Evolutionary conservation across 37 sponge, comb jelly and placozoan genomes (phyloP).

Genomic region (Ianthella basta): DNA sequence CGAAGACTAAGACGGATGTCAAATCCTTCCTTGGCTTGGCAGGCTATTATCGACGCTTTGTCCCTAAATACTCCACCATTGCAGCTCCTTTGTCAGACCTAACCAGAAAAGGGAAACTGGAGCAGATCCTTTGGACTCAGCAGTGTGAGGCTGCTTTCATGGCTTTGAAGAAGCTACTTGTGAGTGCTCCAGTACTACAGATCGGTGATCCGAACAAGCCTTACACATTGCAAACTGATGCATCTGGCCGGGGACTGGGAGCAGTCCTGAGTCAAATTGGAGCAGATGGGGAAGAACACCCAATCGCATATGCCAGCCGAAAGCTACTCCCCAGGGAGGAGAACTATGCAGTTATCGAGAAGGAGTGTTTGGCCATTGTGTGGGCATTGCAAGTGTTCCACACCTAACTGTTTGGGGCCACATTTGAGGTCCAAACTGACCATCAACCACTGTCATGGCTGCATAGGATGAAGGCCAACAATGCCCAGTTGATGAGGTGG

Average conservation of each 20-base stretch:
- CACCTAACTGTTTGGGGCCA: slow-evolving; percentile 59
- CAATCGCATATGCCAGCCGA: slow-evolving; percentile 61
- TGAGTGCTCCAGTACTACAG: slow-evolving; percentile 33
- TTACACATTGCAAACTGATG: slow-evolving; percentile 63
- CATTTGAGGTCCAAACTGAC: slow-evolving; percentile 52
- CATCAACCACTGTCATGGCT: slow-evolving; percentile 58
- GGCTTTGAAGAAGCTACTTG: slow-evolving; percentile 43
- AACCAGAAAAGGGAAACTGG: slow-evolving; percentile 39
- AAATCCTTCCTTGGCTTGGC: slow-evolving; percentile 14
- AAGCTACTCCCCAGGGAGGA: slow-evolving; percentile 49
- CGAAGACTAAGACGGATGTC: neutral
- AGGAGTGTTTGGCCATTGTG: slow-evolving; percentile 57
- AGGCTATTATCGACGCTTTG: slow-evolving; percentile 52
- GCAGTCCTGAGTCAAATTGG: slow-evolving; percentile 50
- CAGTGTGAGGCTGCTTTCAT: slow-evolving; percentile 44
- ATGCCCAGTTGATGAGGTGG: slow-evolving; percentile 57
- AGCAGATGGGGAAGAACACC: slow-evolving; percentile 24
- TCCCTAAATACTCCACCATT: slow-evolving; percentile 31
- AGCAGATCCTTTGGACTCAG: slow-evolving; percentile 33
- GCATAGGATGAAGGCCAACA: slow-evolving; percentile 47
- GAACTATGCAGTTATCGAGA: slow-evolving; percentile 56
- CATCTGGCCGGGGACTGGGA: slow-evolving; percentile 50
- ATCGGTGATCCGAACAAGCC: slow-evolving; percentile 24
- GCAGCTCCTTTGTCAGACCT: slow-evolving; percentile 47
- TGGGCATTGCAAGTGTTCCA: slow-evolving; percentile 64